Conservation (phyloP, 2,797 vertebrate species). For the Ctenochaetus hawaiiensis region DNA sequence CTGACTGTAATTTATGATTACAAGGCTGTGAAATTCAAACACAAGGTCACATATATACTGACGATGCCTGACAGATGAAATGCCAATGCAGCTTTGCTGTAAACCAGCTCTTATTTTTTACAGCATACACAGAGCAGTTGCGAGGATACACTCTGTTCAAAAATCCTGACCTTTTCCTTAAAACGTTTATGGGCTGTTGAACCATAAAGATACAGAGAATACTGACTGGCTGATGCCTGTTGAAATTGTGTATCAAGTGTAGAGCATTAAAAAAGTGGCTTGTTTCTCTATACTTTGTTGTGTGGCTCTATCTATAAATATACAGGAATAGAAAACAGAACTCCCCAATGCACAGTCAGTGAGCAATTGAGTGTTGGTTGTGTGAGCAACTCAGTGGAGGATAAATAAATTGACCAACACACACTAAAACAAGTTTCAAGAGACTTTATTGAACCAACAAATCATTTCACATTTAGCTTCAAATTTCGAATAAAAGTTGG, state of each 20-base stretch:
- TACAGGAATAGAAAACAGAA: too few relatives aligned
- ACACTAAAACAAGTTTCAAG: too few relatives aligned
- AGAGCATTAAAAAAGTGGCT: not conserved
- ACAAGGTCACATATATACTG: slow-evolving; percentile 32
- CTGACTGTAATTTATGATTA: slow-evolving; percentile 13
- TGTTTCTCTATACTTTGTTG: not conserved
- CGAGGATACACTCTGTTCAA: not conserved
- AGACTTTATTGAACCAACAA: too few relatives aligned
- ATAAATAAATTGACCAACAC: too few relatives aligned
- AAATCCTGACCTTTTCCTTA: not conserved
- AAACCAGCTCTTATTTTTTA: slow-evolving; percentile 29
- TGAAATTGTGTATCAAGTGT: not conserved
- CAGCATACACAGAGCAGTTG: slow-evolving; percentile 1
- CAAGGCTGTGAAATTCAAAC: slow-evolving; percentile 26
- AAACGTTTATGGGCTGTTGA: slow-evolving; percentile 4
- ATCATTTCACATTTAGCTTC: too few relatives aligned
- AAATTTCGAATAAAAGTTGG: not conserved
- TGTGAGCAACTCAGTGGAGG: too few relatives aligned
- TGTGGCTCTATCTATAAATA: not conserved
- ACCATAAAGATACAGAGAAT: not conserved
- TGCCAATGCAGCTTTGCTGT: slow-evolving; percentile 2
- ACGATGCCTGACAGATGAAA: slow-evolving; percentile 2
- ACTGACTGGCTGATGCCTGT: not conserved
- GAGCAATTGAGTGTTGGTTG: too few relatives aligned
- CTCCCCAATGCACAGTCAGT: too few relatives aligned